These are phyloP conservation scores for Phainopepla nitens DNA, from an alignment of 2,113 vertebrate species.

Conservation along the genomic window DNA sequence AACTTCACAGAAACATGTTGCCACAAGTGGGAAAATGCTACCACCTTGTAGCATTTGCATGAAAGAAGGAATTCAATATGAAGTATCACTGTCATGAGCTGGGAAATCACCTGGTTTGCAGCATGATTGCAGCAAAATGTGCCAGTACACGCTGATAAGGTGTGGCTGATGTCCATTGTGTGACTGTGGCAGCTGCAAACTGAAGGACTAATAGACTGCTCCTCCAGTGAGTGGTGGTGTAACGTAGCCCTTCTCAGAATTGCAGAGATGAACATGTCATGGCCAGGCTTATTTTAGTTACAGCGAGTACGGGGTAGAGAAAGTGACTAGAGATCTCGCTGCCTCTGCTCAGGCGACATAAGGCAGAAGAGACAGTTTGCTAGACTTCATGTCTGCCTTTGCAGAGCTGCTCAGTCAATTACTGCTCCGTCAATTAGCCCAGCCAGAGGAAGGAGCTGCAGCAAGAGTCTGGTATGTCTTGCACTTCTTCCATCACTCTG, in stretches of 20 bases:
- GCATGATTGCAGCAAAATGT: not conserved
- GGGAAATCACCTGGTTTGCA: not conserved
- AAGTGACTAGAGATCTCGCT: not conserved
- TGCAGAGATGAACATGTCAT: not conserved
- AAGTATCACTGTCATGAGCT: not conserved
- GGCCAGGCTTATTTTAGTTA: not conserved
- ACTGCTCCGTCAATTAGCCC: slow-evolving; percentile 1
- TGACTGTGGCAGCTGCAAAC: not conserved
- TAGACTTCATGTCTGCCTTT: slow-evolving; percentile 24
- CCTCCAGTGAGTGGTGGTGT: rapidly evolving
- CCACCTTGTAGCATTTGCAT: not conserved
- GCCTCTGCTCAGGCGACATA: not conserved
- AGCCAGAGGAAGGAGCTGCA: slow-evolving; percentile 1
- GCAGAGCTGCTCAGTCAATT: slow-evolving; percentile 10
- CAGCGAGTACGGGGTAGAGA: not conserved
- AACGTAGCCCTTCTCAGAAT: not conserved
- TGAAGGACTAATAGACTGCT: rapidly evolving
- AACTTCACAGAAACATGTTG: not conserved
- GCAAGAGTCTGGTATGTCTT: slow-evolving; percentile 25
- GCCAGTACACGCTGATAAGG: not conserved
- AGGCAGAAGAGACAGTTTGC: slow-evolving; percentile 31
- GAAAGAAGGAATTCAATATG: not conserved
- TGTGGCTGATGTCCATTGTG: not conserved
- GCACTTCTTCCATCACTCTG: slow-evolving; percentile 4
- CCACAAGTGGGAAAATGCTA: not conserved